Evolutionary conservation across 2,888 invertebrate species (phyloP).

Genomic region (Aplocera efformata): DNA sequence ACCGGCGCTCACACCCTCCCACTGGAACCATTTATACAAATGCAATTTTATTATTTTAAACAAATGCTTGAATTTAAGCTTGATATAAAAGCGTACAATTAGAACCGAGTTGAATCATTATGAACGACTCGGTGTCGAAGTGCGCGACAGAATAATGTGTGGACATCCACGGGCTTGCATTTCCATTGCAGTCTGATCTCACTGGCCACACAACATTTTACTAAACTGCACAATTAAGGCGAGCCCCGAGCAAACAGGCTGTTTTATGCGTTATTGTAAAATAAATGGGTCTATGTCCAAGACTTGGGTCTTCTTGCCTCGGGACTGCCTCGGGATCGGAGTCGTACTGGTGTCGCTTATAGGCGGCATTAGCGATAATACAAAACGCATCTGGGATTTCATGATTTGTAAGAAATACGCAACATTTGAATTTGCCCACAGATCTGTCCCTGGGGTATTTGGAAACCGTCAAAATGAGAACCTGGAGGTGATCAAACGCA

Average conservation of each 20-base stretch:
- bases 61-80: neutral
- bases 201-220: conserved; percentile 1
- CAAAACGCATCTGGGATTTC: too few relatives aligned
- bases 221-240: too few relatives aligned
- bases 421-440: conserved; percentile 44
- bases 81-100: conserved; percentile 8
- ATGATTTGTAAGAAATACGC: neutral
- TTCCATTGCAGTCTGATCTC: conserved; percentile 3
- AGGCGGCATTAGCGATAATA: too few relatives aligned
- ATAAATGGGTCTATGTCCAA: too few relatives aligned
- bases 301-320: too few relatives aligned
- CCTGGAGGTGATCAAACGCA: conserved; percentile 95
- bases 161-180: neutral
- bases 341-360: too few relatives aligned
- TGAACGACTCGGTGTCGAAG: conserved; percentile 7
- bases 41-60: too few relatives aligned
- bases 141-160: conserved; percentile 6
- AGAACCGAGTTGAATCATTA: conserved; percentile 6
- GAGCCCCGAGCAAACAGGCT: too few relatives aligned
- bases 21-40: too few relatives aligned
- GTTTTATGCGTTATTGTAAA: too few relatives aligned
- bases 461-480: conserved; percentile 96
- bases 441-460: conserved; percentile 97
- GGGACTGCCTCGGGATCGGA: too few relatives aligned
- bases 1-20: too few relatives aligned